Conservation (phyloP, 1,140 invertebrate genomes). For the Wasmannia auropunctata region DNA sequence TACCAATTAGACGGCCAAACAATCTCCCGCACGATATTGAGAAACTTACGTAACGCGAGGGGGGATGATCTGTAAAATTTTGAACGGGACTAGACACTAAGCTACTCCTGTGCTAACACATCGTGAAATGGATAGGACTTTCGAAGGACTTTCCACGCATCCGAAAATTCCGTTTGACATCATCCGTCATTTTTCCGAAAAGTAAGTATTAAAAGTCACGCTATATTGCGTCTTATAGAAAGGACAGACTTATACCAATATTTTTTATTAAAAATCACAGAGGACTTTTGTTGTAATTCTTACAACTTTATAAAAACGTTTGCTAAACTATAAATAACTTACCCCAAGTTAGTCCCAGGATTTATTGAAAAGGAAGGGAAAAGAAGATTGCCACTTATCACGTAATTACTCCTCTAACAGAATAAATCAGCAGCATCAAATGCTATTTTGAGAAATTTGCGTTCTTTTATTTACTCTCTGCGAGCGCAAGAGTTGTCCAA, state of each 20-base stretch:
- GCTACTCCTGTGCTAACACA: not conserved
- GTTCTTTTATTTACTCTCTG: not conserved
- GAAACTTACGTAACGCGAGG: not conserved
- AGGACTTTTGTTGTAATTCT: not conserved
- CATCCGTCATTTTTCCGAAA: not conserved
- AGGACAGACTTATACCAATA: not conserved
- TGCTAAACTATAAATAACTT: too few relatives aligned
- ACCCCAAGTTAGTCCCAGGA: too few relatives aligned
- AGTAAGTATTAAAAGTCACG: not conserved
- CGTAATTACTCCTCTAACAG: not conserved
- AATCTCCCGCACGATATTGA: not conserved
- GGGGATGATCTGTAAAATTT: not conserved
- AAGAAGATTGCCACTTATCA: not conserved
- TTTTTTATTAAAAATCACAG: too few relatives aligned
- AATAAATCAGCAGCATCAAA: not conserved
- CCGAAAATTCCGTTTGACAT: not conserved
- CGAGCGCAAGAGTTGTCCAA: not conserved
- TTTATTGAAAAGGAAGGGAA: not conserved
- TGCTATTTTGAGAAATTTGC: not conserved
- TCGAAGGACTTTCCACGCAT: not conserved
- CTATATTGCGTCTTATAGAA: not conserved
- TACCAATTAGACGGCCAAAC: not conserved
- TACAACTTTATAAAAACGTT: too few relatives aligned
- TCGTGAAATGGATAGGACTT: not conserved
- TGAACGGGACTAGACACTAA: not conserved